Percentiles rank a stretch among this genome's conserved stretches.
Evolutionary conservation across 2,113 vertebrate genomes (phyloP).

Genomic region (Anser brachyrhynchus): DNA sequence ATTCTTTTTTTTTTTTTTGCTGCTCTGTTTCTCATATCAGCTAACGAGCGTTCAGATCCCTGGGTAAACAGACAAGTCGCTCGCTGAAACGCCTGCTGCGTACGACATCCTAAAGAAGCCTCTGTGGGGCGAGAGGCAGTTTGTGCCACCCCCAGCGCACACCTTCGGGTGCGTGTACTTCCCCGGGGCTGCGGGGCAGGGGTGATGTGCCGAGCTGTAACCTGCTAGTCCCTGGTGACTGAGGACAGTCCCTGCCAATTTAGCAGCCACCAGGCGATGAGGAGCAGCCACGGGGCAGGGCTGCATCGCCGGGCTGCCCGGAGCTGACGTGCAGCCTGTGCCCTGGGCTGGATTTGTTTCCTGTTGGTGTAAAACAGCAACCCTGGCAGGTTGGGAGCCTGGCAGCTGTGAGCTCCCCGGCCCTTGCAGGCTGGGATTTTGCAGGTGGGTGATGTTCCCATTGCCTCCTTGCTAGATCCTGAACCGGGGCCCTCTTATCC

Average conservation of each 20-base stretch:
- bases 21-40: not conserved
- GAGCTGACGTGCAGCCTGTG: fast-evolving
- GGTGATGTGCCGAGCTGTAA: fast-evolving
- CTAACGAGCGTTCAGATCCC: not conserved
- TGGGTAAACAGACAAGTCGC: not conserved
- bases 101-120: not conserved
- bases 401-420: fast-evolving
- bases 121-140: not conserved
- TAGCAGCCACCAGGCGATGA: fast-evolving
- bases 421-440: not conserved
- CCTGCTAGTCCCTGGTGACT: not conserved
- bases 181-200: not conserved
- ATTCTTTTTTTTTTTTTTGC: not conserved
- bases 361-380: not conserved
- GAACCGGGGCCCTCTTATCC: not conserved
- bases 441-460: not conserved
- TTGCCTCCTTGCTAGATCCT: not conserved
- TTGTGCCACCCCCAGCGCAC: not conserved
- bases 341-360: fast-evolving
- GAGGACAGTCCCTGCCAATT: not conserved
- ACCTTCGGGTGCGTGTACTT: not conserved
- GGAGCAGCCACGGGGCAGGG: not conserved
- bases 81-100: not conserved
- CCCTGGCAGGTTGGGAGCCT: not conserved
- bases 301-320: not conserved